Evolutionary conservation across 1,140 invertebrate species (phyloP).

Genomic region (Macrobrachium nipponense): DNA sequence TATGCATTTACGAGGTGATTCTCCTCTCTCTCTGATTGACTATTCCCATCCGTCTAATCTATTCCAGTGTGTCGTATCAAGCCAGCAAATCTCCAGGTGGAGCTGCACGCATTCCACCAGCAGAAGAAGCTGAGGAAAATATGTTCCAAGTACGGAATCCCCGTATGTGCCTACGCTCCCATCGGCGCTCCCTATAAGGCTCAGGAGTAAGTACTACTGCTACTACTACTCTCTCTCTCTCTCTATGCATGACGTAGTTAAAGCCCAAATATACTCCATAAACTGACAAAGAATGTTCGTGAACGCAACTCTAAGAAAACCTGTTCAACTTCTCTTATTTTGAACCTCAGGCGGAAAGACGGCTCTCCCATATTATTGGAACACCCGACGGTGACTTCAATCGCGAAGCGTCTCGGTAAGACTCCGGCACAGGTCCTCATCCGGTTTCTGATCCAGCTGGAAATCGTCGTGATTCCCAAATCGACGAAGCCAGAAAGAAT

Average conservation of each 20-base stretch:
- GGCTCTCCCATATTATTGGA: not conserved
- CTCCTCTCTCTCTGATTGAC: not conserved
- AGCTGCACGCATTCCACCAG: constrained; percentile 11
- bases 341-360: not conserved
- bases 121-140: not conserved
- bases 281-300: no score
- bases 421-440: constrained; percentile 68
- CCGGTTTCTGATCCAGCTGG: constrained; percentile 67
- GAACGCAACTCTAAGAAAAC: no score
- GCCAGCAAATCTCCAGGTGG: constrained; percentile 21
- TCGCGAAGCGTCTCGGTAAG: constrained; percentile 39
- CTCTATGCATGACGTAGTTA: no score
- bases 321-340: not conserved
- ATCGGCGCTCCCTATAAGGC: not conserved
- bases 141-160: not conserved
- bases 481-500: constrained; percentile 66
- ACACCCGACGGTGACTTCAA: not conserved
- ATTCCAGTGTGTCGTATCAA: constrained; percentile 8
- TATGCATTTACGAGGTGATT: not conserved
- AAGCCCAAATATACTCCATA: no score
- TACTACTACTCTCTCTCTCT: no score
- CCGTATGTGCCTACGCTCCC: not conserved
- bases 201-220: not conserved
- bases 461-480: constrained; percentile 70
- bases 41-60: not conserved